Evolutionary conservation across 2,888 invertebrate genomes (phyloP).

Genomic region (Agonum fuliginosum): DNA sequence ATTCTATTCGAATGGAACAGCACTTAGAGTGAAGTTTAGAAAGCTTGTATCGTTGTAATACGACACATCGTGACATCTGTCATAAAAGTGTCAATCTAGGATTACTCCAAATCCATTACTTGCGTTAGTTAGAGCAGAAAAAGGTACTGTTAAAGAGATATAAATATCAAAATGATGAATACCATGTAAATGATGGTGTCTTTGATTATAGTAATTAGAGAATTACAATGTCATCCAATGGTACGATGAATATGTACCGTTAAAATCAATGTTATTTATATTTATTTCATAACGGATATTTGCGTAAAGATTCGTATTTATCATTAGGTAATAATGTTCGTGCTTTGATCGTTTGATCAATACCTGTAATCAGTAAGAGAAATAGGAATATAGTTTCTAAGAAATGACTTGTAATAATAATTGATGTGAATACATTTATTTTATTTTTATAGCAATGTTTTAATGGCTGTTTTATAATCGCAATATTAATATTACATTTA

Average conservation of each 20-base stretch:
- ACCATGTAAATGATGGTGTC: not conserved
- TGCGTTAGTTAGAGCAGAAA: constrained; percentile 16
- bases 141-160: not conserved
- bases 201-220: not conserved
- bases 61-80: constrained; percentile 1
- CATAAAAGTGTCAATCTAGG: not conserved
- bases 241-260: not conserved
- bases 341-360: not conserved
- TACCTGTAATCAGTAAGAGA: not conserved
- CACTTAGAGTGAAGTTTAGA: constrained; percentile 9
- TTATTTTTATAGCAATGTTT: not conserved
- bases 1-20: not conserved
- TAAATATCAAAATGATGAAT: not conserved
- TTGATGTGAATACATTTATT: not conserved
- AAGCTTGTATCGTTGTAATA: not conserved
- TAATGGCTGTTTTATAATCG: not conserved
- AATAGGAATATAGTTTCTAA: not conserved
- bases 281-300: not conserved
- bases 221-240: constrained; percentile 13
- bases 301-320: not conserved
- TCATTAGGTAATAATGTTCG: not conserved
- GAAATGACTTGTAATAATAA: not conserved
- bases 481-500: not conserved
- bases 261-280: not conserved
- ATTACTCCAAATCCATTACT: not conserved